These are phyloP conservation scores for Melanostoma scalare DNA, from an alignment of 2,888 invertebrate species.

Conservation along the genomic window DNA sequence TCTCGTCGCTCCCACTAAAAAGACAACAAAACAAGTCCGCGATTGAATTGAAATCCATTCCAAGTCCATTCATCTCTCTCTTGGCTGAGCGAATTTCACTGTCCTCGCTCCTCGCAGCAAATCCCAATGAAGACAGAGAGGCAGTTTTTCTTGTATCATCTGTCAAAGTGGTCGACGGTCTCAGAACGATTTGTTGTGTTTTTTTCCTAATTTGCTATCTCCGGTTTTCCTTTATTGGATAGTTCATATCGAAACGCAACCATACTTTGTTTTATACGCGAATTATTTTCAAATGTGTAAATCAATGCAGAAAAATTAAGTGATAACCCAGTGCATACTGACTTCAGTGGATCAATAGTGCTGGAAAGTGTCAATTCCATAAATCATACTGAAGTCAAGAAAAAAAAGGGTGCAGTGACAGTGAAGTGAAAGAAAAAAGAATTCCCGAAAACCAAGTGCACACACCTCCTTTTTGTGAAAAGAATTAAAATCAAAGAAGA, in stretches of 20 bases:
- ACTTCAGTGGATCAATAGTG: constrained; percentile 49
- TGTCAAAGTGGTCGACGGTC: constrained; percentile 61
- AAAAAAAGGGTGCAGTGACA: constrained; percentile 48
- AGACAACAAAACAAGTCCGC: neutral
- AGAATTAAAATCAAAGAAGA: constrained; percentile 12
- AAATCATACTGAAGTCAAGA: constrained; percentile 8
- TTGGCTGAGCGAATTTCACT: constrained; percentile 18
- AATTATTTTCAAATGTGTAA: constrained; percentile 19
- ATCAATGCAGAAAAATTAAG: neutral
- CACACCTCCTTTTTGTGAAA: constrained; percentile 15
- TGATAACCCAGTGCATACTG: constrained; percentile 7
- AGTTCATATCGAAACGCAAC: constrained; percentile 1
- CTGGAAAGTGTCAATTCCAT: constrained; percentile 20
- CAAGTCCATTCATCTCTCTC: constrained; percentile 57
- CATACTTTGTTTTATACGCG: neutral
- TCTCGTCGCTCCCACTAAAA: neutral
- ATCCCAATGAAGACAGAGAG: constrained; percentile 32
- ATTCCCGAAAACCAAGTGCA: constrained; percentile 18
- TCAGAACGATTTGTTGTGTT: constrained; percentile 56
- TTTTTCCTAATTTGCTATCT: constrained; percentile 44
- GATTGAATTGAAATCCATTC: constrained; percentile 5
- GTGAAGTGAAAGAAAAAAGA: constrained; percentile 28
- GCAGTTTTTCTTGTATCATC: constrained; percentile 64
- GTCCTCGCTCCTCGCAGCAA: neutral
- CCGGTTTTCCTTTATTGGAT: constrained; percentile 12